Evolutionary conservation across 2,113 vertebrate genomes (phyloP).

Genomic region (Grallaria varia): DNA sequence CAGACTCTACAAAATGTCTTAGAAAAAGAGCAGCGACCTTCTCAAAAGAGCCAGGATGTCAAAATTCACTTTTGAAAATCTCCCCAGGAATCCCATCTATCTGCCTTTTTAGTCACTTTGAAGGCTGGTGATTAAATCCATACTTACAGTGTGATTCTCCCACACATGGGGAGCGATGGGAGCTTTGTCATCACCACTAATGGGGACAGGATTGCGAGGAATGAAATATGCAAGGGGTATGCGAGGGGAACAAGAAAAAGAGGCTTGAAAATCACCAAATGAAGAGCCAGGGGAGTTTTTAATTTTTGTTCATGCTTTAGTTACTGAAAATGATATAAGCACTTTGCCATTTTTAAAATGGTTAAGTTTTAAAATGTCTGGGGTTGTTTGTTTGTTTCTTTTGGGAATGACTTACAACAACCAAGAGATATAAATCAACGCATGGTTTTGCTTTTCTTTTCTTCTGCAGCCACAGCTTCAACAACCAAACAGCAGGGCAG

Average conservation of each 20-base stretch:
- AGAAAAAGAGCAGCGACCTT: slow-evolving; percentile 19
- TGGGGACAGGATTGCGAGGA: slow-evolving; percentile 47
- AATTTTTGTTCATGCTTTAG: slow-evolving; percentile 30
- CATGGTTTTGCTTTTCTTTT: slow-evolving; percentile 51
- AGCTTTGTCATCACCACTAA: slow-evolving; percentile 68
- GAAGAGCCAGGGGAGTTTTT: neutral
- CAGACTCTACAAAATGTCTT: neutral
- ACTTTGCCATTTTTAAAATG: neutral
- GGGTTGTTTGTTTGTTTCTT: slow-evolving; percentile 42
- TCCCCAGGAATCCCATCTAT: slow-evolving; percentile 65
- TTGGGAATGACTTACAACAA: slow-evolving; percentile 33
- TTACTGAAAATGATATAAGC: slow-evolving; percentile 31
- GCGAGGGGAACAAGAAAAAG: neutral
- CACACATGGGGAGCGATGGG: slow-evolving; percentile 61
- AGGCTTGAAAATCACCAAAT: slow-evolving; percentile 37
- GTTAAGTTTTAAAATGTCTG: neutral
- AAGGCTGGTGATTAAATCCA: slow-evolving; percentile 69
- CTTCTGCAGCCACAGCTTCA: slow-evolving; percentile 48
- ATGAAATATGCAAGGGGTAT: slow-evolving; percentile 51
- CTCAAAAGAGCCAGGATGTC: slow-evolving; percentile 51
- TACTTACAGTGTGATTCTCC: slow-evolving; percentile 60
- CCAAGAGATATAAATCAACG: slow-evolving; percentile 58
- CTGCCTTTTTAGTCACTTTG: slow-evolving; percentile 61
- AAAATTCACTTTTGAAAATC: slow-evolving; percentile 62
- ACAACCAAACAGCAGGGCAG: slow-evolving; percentile 55